Conservation (phyloP, 23 tunicate genomes). For the Styela clava region DNA sequence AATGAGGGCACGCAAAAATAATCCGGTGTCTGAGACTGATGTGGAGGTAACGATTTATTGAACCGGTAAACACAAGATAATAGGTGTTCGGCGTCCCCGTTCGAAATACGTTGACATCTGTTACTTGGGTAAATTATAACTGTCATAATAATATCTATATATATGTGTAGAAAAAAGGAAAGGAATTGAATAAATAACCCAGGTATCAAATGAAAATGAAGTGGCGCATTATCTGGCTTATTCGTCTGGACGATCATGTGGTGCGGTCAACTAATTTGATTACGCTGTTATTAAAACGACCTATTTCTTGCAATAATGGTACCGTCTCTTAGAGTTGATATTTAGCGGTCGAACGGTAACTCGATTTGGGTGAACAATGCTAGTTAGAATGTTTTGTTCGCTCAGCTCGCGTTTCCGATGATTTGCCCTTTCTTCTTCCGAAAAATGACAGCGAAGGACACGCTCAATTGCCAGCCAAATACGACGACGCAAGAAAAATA, state of each 20-base stretch:
- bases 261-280: background rate
- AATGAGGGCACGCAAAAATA: background rate
- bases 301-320: no score
- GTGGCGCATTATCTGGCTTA: background rate
- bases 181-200: background rate
- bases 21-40: background rate
- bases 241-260: background rate
- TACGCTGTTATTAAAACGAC: no score
- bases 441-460: background rate
- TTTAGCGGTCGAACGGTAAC: constrained; percentile 1
- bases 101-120: background rate
- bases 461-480: background rate
- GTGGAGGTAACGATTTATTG: constrained; percentile 5
- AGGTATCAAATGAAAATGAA: background rate
- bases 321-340: background rate
- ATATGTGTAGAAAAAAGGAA: background rate
- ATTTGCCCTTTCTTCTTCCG: background rate
- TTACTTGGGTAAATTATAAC: background rate
- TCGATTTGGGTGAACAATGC: constrained; percentile 25
- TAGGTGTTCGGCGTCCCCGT: constrained; percentile 18
- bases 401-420: constrained; percentile 32
- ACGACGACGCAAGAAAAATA: background rate
- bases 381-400: constrained; percentile 25
- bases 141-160: no score
- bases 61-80: constrained; percentile 14